Percentiles rank a stretch among this genome's conserved stretches.
Evolutionary conservation across 2,888 invertebrate species (phyloP).

Genomic region (Aproaerema taeniolella): DNA sequence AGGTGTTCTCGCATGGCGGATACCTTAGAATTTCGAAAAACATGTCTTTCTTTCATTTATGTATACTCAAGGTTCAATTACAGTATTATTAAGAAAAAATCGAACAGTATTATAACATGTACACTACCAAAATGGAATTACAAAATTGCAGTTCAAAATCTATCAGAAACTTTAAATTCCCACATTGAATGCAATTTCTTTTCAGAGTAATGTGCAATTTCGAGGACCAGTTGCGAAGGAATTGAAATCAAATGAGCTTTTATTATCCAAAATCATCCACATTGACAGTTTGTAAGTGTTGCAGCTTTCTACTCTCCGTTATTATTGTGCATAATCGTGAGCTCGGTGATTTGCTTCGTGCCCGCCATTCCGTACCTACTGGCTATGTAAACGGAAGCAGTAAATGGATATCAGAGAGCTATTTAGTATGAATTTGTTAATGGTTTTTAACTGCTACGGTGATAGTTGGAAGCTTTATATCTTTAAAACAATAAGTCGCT

Average conservation of each 20-base stretch:
- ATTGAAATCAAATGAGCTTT: conserved; percentile 31
- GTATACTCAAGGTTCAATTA: too few species aligned
- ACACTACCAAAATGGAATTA: too few species aligned
- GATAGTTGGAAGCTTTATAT: too few species aligned
- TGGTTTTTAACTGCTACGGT: too few species aligned
- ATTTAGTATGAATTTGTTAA: conserved; percentile 10
- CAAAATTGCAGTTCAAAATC: too few species aligned
- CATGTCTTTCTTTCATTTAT: too few species aligned
- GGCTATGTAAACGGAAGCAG: conserved; percentile 4
- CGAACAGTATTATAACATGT: too few species aligned
- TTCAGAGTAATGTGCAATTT: too few species aligned
- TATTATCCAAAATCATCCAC: conserved; percentile 26
- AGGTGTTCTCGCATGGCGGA: too few species aligned
- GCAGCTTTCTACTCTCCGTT: conserved; percentile 34
- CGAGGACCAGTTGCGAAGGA: conserved; percentile 19
- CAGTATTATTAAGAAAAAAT: too few species aligned
- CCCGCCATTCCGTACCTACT: conserved; percentile 2
- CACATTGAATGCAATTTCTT: not conserved
- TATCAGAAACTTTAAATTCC: not conserved
- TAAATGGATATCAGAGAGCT: not conserved
- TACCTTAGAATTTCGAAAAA: too few species aligned
- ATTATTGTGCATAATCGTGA: conserved; percentile 30
- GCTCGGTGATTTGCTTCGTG: conserved; percentile 11
- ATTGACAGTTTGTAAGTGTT: conserved; percentile 22
- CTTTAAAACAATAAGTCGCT: too few species aligned